phyloP scores from a whole-genome alignment of 1,140 invertebrate species.

The Drosophila bocki region DNA sequence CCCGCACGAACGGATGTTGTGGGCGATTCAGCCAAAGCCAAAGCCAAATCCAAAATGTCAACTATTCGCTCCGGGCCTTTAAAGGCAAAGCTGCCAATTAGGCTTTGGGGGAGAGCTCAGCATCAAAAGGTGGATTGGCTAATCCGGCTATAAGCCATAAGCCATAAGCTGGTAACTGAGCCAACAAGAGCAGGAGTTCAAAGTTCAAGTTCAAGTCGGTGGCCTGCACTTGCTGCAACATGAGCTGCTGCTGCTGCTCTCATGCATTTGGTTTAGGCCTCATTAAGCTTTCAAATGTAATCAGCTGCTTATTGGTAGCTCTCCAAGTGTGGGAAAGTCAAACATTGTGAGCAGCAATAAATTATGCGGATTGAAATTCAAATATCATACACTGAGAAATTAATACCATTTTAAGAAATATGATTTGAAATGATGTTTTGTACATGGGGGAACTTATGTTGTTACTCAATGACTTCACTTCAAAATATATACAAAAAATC shows the following conservation, averaged over 20 bases:
- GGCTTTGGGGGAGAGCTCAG: slow-evolving; percentile 7
- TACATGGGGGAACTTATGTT: no score
- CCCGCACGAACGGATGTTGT: slow-evolving; percentile 61
- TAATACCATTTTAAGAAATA: background rate
- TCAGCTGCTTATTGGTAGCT: slow-evolving; percentile 32
- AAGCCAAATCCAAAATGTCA: slow-evolving; percentile 71
- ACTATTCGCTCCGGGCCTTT: slow-evolving; percentile 57
- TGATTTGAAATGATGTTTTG: background rate
- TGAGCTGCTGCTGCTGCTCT: background rate
- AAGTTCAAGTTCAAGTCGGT: slow-evolving; percentile 53
- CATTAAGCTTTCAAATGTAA: slow-evolving; percentile 43
- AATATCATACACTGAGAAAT: slow-evolving; percentile 7
- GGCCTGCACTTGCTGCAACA: slow-evolving; percentile 20
- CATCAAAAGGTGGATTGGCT: background rate
- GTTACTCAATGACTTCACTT: no score
- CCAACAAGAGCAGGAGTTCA: slow-evolving; percentile 27
- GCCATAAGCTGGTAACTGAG: background rate
- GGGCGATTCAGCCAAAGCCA: slow-evolving; percentile 53
- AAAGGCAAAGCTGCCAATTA: slow-evolving; percentile 70
- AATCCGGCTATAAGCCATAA: slow-evolving; percentile 13
- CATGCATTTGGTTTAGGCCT: slow-evolving; percentile 5
- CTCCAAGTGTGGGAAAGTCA: slow-evolving; percentile 35
- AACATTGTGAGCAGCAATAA: slow-evolving; percentile 16
- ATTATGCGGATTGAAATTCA: slow-evolving; percentile 14
- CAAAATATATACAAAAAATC: no score